Evolutionary conservation across 2,888 invertebrate genomes (phyloP).

Genomic region (Celastrina argiolus): DNA sequence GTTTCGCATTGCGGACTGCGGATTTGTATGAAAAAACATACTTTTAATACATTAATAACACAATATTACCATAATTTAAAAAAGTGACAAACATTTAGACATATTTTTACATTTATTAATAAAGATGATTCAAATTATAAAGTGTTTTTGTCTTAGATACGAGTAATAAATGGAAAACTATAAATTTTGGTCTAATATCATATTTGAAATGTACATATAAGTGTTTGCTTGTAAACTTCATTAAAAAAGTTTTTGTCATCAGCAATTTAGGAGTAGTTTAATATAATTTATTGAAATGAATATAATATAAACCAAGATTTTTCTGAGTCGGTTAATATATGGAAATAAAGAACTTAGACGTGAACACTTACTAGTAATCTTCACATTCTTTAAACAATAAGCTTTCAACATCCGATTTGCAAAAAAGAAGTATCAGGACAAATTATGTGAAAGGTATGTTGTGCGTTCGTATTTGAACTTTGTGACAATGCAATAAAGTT

Average conservation of each 20-base stretch:
- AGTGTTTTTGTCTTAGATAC: not conserved
- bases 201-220: too few species aligned
- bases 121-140: not conserved
- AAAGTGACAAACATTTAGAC: not conserved
- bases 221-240: too few species aligned
- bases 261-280: too few species aligned
- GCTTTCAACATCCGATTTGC: constrained; percentile 1
- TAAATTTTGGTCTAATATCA: too few species aligned
- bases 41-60: not conserved
- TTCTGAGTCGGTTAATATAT: too few species aligned
- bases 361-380: not conserved
- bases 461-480: not conserved
- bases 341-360: too few species aligned
- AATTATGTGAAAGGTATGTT: not conserved
- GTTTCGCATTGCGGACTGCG: too few species aligned
- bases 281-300: too few species aligned
- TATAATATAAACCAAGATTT: too few species aligned
- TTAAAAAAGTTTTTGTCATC: too few species aligned
- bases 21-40: not conserved
- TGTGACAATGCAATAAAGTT: not conserved
- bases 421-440: constrained; percentile 14
- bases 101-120: not conserved
- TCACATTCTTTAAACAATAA: constrained; percentile 7
- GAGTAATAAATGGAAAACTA: too few species aligned
- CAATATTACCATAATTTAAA: not conserved